Evolutionary conservation across 2,797 vertebrate species (phyloP).

Genomic region (Manis crassicaudata): DNA sequence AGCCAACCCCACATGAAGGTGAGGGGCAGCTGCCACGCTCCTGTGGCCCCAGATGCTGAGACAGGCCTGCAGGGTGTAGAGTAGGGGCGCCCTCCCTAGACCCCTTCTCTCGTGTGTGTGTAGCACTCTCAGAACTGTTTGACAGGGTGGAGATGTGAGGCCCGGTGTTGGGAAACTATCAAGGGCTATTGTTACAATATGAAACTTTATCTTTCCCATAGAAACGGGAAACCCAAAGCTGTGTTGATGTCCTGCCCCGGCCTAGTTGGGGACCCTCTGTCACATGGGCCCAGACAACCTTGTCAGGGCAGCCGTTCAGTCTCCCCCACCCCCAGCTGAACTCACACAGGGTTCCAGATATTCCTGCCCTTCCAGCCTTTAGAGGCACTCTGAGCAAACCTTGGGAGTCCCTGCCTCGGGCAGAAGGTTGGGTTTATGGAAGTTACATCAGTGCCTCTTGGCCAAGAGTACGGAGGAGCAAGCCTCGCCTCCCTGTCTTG

Average conservation of each 20-base stretch:
- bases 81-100: background rate
- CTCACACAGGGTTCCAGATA: background rate
- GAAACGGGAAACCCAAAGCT: conserved; percentile 67
- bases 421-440: background rate
- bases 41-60: conserved; percentile 21
- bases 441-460: background rate
- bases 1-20: background rate
- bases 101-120: background rate
- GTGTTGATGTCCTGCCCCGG: background rate
- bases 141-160: background rate
- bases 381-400: conserved; percentile 10
- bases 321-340: background rate
- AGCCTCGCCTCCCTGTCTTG: accelerated
- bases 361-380: background rate
- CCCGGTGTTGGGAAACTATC: conserved; percentile 58
- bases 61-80: background rate
- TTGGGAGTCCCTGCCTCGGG: background rate
- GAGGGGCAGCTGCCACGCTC: background rate
- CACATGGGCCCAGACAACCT: background rate
- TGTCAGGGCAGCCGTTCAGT: background rate
- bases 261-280: background rate
- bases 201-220: conserved; percentile 65
- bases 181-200: conserved; percentile 82
- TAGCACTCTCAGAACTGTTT: background rate
- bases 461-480: background rate